phyloP scores from a whole-genome alignment of 2,797 vertebrate genomes.

The Anolis apletophallus region DNA sequence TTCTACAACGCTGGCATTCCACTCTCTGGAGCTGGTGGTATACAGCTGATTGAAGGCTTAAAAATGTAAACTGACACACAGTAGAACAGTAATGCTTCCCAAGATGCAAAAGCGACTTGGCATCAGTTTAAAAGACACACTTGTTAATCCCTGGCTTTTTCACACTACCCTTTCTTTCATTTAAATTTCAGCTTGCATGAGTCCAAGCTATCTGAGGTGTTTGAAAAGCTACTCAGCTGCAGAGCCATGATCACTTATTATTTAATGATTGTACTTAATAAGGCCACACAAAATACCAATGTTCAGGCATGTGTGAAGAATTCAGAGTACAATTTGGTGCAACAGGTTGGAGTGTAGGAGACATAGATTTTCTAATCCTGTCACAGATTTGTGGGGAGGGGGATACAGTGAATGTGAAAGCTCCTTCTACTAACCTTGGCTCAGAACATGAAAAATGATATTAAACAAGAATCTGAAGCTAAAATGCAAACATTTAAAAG shows the following conservation, averaged over 20 bases:
- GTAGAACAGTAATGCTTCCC: conserved; percentile 22
- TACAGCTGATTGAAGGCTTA: conserved; percentile 4
- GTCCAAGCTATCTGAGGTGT: neutral
- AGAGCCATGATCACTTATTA: neutral
- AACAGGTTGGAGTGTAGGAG: neutral
- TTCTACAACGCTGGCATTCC: conserved; percentile 10
- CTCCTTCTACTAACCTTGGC: neutral
- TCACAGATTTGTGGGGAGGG: neutral
- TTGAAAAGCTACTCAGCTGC: neutral
- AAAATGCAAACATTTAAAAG: neutral
- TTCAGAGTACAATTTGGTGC: neutral
- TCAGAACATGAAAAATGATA: conserved; percentile 15
- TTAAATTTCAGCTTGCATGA: neutral
- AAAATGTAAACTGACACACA: conserved; percentile 19
- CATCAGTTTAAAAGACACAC: conserved; percentile 29
- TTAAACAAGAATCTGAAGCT: conserved; percentile 3
- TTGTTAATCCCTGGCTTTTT: conserved; percentile 51
- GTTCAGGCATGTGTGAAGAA: neutral
- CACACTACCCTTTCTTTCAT: conserved; percentile 14
- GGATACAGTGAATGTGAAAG: neutral
- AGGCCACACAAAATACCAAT: neutral
- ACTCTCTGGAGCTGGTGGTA: conserved; percentile 8
- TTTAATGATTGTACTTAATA: neutral
- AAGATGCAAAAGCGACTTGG: conserved; percentile 16
- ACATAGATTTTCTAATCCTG: neutral